These are phyloP conservation scores for Cirrhinus molitorella DNA, from an alignment of 2,797 vertebrate species.

Conservation along the genomic window DNA sequence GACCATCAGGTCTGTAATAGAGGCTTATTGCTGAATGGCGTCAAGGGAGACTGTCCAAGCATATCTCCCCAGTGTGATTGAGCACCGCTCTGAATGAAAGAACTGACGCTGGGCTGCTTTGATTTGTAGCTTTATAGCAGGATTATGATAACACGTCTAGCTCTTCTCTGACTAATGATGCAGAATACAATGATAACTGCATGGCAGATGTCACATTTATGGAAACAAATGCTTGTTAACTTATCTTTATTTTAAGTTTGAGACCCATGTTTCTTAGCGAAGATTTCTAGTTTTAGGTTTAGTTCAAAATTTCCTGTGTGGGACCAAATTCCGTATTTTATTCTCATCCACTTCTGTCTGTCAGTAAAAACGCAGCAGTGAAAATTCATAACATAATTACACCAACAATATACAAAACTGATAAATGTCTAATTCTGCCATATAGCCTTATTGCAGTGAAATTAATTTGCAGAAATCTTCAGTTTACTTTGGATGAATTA, in stretches of 20 bases:
- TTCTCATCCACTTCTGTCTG: slow-evolving; percentile 2
- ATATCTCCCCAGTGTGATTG: slow-evolving; percentile 9
- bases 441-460: slow-evolving; percentile 2
- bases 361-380: not conserved
- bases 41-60: slow-evolving; percentile 8
- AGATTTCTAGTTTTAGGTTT: not conserved
- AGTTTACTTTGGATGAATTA: slow-evolving; percentile 24
- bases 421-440: not conserved
- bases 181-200: slow-evolving; percentile 21
- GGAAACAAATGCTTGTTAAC: slow-evolving; percentile 1
- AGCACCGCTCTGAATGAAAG: slow-evolving; percentile 17
- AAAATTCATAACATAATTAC: not conserved
- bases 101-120: not conserved
- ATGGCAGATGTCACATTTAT: slow-evolving; percentile 16
- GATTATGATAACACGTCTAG: slow-evolving; percentile 16
- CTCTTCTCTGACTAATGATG: slow-evolving; percentile 23
- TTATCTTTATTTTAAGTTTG: slow-evolving; percentile 14
- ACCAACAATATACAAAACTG: not conserved
- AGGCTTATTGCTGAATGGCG: not conserved
- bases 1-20: slow-evolving; percentile 13
- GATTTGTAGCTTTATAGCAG: slow-evolving; percentile 20
- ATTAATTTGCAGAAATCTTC: not conserved
- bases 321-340: not conserved
- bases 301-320: not conserved
- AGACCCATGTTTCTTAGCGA: not conserved